A percentile compares a stretch with the other conserved stretches of the same genome.
phyloP scores from a whole-genome alignment of 2,113 vertebrate species.

The Herpailurus yagouaroundi region DNA sequence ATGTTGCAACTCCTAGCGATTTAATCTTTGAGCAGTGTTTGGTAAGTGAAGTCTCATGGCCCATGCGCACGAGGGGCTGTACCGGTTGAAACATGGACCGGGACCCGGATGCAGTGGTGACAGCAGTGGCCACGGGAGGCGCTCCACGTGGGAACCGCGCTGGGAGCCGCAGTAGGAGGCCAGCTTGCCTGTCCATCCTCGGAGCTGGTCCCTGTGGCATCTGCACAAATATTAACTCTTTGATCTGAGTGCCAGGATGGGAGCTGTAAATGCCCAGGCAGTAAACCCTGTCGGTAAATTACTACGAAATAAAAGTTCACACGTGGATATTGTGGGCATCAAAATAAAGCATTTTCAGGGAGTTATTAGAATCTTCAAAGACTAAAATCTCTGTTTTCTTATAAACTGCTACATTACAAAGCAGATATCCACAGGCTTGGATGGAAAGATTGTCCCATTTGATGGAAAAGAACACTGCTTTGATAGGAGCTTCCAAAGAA shows the following conservation, averaged over 20 bases:
- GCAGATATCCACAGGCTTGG: background rate
- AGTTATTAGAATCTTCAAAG: background rate
- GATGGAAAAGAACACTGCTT: background rate
- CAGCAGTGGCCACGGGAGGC: too few species aligned
- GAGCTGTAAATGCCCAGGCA: background rate
- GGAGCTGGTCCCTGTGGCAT: background rate
- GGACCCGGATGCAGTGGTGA: background rate
- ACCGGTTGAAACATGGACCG: background rate
- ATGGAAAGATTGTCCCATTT: background rate
- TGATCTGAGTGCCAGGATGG: too few species aligned
- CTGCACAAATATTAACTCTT: background rate
- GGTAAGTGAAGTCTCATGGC: background rate
- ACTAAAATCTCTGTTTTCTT: background rate
- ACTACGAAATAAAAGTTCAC: background rate
- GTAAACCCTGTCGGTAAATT: background rate
- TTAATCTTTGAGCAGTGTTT: background rate
- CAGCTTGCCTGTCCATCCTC: background rate
- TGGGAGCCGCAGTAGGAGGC: background rate
- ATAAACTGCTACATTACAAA: background rate
- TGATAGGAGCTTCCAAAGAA: background rate
- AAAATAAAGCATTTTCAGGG: background rate
- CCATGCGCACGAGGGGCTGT: fast-evolving
- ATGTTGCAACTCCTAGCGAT: background rate
- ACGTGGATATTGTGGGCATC: background rate
- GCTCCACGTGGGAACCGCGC: fast-evolving